Percentiles rank a stretch among this genome's conserved stretches.
Conservation (phyloP, 2,113 vertebrate species). For the Budorcas taxicolor region DNA sequence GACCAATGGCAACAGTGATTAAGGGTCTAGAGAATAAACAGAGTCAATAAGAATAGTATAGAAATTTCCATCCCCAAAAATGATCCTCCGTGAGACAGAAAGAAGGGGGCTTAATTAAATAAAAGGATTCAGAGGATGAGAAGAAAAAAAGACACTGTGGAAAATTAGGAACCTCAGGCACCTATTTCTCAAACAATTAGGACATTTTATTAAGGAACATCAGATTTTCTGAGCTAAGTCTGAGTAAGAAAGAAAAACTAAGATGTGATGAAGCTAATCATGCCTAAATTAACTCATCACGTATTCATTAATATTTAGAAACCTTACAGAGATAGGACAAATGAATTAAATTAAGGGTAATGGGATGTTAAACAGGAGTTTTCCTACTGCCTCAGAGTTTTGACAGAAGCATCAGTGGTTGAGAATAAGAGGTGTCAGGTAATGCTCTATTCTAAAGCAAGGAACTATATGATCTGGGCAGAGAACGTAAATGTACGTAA, state of each 20-base stretch:
- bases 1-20: not conserved
- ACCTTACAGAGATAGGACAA: conserved; percentile 23
- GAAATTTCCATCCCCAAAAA: not conserved
- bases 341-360: conserved; percentile 66
- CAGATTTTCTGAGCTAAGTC: not conserved
- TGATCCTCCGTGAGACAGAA: not conserved
- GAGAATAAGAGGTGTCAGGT: not conserved
- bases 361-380: conserved; percentile 49
- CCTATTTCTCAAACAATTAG: not conserved
- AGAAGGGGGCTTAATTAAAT: not conserved
- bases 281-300: conserved; percentile 50
- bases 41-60: not conserved
- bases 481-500: not conserved
- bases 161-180: not conserved
- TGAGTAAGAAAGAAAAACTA: conserved; percentile 17
- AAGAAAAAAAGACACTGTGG: not conserved
- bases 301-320: conserved; percentile 61
- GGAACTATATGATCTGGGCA: not conserved
- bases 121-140: not conserved
- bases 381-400: conserved; percentile 44
- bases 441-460: not conserved
- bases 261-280: conserved; percentile 35
- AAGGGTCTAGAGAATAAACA: not conserved
- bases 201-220: not conserved
- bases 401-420: conserved; percentile 44